These are phyloP conservation scores for Setipinna tenuifilis DNA, from an alignment of 2,797 vertebrate species.

Conservation along the genomic window DNA sequence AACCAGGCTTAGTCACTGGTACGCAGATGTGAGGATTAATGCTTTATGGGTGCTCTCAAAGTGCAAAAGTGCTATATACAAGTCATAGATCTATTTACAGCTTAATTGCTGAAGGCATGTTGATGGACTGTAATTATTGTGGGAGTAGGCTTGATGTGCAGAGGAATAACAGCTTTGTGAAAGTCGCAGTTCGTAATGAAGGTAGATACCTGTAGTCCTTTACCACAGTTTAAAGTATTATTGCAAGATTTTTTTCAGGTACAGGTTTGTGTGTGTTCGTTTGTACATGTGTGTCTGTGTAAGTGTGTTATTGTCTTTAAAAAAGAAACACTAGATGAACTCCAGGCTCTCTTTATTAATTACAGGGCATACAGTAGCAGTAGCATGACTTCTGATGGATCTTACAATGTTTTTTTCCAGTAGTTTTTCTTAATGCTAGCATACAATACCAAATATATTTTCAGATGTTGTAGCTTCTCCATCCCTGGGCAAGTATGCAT, in stretches of 20 bases:
- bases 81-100: not conserved
- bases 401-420: not conserved
- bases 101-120: not conserved
- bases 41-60: not conserved
- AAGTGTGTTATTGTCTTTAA: too few relatives aligned
- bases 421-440: not conserved
- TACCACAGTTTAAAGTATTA: not conserved
- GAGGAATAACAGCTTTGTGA: not conserved
- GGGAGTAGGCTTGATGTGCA: not conserved
- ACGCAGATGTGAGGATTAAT: not conserved
- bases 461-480: not conserved
- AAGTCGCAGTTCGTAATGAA: not conserved
- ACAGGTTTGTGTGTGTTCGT: not conserved
- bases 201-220: not conserved
- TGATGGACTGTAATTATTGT: constrained; percentile 6
- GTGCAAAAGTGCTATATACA: not conserved
- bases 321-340: too few relatives aligned
- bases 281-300: not conserved
- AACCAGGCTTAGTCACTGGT: not conserved
- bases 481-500: not conserved
- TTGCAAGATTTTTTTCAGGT: not conserved
- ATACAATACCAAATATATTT: not conserved
- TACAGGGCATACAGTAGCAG: not conserved
- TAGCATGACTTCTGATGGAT: not conserved
- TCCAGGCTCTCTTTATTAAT: not conserved